Evolutionary conservation across 2,888 invertebrate genomes (phyloP).

Genomic region (Pelosia muscerda): DNA sequence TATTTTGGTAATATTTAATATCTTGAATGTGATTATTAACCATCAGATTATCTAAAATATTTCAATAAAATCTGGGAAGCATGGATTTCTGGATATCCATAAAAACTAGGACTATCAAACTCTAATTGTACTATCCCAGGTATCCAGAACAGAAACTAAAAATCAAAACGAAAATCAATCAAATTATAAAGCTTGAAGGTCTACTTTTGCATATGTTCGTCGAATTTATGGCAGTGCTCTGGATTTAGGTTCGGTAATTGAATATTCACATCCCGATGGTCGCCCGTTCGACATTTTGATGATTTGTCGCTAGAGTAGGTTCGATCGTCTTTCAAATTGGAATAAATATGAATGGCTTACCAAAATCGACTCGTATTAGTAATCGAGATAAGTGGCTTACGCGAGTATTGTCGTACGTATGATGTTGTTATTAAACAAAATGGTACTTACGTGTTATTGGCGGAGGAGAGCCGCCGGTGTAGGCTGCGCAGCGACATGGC

Average conservation of each 20-base stretch:
- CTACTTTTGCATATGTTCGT: conserved; percentile 41
- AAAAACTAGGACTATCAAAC: conserved; percentile 66
- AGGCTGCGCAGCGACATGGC: conserved; percentile 89
- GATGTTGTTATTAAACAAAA: not conserved
- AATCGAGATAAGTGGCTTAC: conserved; percentile 22
- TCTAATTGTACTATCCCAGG: conserved; percentile 59
- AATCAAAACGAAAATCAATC: conserved; percentile 28
- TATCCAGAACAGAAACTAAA: conserved; percentile 33
- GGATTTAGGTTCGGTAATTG: conserved; percentile 71
- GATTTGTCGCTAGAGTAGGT: conserved; percentile 57
- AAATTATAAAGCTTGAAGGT: conserved; percentile 43
- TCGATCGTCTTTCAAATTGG: conserved; percentile 52
- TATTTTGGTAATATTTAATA: conserved; percentile 35
- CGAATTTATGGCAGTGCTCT: conserved; percentile 49
- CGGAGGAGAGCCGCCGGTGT: conserved; percentile 88
- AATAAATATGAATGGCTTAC: conserved; percentile 42
- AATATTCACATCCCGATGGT: conserved; percentile 75
- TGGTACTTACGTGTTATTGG: conserved; percentile 87
- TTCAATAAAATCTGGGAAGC: conserved; percentile 23
- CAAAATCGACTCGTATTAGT: conserved; percentile 29
- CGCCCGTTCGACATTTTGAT: conserved; percentile 67
- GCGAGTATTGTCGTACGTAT: not conserved
- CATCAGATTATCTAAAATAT: conserved; percentile 8
- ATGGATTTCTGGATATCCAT: conserved; percentile 66
- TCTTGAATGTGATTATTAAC: conserved; percentile 18